A percentile compares a stretch with the other conserved stretches of the same genome.
phyloP scores from a whole-genome alignment of 2,113 vertebrate genomes.

The Micromys minutus region DNA sequence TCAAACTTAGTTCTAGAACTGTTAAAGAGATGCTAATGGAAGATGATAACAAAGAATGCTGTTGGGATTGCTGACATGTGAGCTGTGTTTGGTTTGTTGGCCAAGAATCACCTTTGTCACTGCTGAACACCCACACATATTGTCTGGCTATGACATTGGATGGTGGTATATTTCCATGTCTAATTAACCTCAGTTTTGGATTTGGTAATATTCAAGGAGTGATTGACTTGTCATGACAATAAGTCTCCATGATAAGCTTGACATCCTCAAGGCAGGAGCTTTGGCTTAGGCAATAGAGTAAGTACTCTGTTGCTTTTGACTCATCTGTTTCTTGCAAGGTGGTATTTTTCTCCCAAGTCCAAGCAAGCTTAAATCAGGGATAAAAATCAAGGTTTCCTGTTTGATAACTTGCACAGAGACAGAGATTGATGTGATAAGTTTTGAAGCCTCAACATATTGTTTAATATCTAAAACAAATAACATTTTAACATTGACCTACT shows the following conservation, averaged over 20 bases:
- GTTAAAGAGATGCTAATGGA: not conserved
- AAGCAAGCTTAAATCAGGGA: not conserved
- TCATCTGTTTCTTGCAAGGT: not conserved
- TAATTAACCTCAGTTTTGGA: not conserved
- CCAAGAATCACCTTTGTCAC: no score
- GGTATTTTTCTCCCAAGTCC: not conserved
- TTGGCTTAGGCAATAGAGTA: not conserved
- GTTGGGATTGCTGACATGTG: not conserved
- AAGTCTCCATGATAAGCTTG: not conserved
- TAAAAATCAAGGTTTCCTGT: constrained; percentile 39
- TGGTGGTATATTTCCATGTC: not conserved
- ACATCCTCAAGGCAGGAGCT: not conserved
- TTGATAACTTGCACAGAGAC: constrained; percentile 19
- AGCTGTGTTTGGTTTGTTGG: not conserved
- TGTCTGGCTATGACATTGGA: not conserved
- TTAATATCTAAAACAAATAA: constrained; percentile 70
- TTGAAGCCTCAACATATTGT: constrained; percentile 27
- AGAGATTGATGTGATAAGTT: constrained; percentile 17
- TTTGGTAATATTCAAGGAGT: not conserved
- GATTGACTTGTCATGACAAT: not conserved
- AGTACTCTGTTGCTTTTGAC: not conserved
- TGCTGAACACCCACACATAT: not conserved
- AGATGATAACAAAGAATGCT: not conserved
- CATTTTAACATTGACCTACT: constrained; percentile 61
- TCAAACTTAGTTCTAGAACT: not conserved